These are phyloP conservation scores for Mastomys coucha DNA, from an alignment of 2,113 vertebrate species.

Conservation along the genomic window DNA sequence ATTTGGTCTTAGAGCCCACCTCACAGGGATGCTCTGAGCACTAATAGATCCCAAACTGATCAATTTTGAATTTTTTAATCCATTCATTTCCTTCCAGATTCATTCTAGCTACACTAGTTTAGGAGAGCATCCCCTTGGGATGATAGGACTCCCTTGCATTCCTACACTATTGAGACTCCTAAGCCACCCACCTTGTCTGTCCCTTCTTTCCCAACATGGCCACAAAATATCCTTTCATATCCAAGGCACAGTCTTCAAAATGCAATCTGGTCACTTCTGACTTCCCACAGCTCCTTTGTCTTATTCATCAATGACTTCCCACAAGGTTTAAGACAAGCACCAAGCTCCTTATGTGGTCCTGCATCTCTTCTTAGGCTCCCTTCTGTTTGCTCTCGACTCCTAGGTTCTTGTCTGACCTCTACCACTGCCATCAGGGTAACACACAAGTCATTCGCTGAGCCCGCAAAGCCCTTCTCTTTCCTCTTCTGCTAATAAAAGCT, in stretches of 20 bases:
- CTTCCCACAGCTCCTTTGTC: background rate
- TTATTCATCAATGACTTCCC: background rate
- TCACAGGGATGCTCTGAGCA: background rate
- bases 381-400: background rate
- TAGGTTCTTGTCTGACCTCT: background rate
- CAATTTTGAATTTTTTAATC: background rate
- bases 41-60: background rate
- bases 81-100: background rate
- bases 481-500: background rate
- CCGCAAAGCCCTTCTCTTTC: background rate
- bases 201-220: no score
- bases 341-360: background rate
- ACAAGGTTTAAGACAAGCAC: background rate
- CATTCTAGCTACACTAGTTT: background rate
- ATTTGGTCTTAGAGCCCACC: background rate
- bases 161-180: background rate
- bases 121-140: background rate
- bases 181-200: background rate
- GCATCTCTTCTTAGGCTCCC: background rate
- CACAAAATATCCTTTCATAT: background rate
- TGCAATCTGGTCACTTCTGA: background rate
- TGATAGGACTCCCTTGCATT: background rate
- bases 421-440: background rate
- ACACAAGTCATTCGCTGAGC: background rate
- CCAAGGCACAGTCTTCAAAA: background rate